Percentiles rank a stretch among this genome's conserved stretches.
phyloP scores from a whole-genome alignment of 1,140 invertebrate genomes.

The Odontomachus brunneus region DNA sequence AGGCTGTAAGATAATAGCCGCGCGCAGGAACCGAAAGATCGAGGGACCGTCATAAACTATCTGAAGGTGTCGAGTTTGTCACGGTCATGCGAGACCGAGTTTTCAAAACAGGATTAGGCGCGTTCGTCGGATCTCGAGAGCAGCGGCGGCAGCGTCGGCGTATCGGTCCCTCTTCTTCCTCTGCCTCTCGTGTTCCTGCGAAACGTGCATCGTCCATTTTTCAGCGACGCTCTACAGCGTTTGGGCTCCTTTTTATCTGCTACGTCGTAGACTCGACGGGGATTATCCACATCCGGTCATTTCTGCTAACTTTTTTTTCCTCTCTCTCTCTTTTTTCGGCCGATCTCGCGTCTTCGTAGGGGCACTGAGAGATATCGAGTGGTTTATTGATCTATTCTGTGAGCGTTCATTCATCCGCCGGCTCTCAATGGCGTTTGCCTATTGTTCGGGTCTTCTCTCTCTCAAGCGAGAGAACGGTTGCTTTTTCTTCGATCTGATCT shows the following conservation, averaged over 20 bases:
- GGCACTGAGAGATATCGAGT: slow-evolving; percentile 79
- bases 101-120: slow-evolving; percentile 81
- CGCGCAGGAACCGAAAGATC: slow-evolving; percentile 40
- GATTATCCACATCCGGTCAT: slow-evolving; percentile 84
- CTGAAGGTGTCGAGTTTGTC: slow-evolving; percentile 78
- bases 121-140: slow-evolving; percentile 65
- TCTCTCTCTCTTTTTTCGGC: background rate
- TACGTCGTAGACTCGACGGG: slow-evolving; percentile 51
- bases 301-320: slow-evolving; percentile 78
- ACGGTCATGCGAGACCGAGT: slow-evolving; percentile 78
- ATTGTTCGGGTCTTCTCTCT: slow-evolving; percentile 72
- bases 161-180: slow-evolving; percentile 26
- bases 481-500: slow-evolving; percentile 67
- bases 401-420: slow-evolving; percentile 71
- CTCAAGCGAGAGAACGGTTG: slow-evolving; percentile 25
- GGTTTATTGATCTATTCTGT: slow-evolving; percentile 77
- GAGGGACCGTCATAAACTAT: slow-evolving; percentile 74
- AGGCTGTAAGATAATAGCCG: slow-evolving; percentile 65
- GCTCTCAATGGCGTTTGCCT: slow-evolving; percentile 71
- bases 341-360: slow-evolving; percentile 38
- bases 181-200: slow-evolving; percentile 45
- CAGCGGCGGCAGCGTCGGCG: background rate
- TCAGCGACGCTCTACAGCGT: slow-evolving; percentile 53
- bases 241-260: slow-evolving; percentile 36
- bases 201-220: slow-evolving; percentile 78